Percentiles rank a stretch among this genome's conserved stretches.
Conservation (phyloP, 2,888 invertebrate genomes). For the Nemapogon koenigi region DNA sequence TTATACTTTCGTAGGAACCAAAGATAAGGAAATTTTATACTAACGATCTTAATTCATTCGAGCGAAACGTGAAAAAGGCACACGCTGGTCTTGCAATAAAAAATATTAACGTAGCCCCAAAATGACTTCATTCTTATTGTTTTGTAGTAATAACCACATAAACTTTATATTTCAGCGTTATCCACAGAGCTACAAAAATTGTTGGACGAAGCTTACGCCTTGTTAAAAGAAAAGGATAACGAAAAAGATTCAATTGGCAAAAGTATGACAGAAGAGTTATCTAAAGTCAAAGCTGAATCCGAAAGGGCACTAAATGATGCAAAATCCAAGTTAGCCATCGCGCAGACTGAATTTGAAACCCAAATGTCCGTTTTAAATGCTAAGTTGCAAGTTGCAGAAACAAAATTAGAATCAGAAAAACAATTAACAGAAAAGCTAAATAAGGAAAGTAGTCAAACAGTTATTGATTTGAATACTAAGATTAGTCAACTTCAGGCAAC, state of each 20-base stretch:
- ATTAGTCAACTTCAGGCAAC: conserved; percentile 51
- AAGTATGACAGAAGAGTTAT: conserved; percentile 54
- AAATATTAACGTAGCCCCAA: background rate
- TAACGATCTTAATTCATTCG: background rate
- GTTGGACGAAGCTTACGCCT: conserved; percentile 56
- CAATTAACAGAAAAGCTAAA: conserved; percentile 51
- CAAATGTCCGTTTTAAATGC: conserved; percentile 61
- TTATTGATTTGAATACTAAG: conserved; percentile 52
- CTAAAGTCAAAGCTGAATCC: conserved; percentile 51
- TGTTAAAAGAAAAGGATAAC: conserved; percentile 55
- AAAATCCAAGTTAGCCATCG: conserved; percentile 71
- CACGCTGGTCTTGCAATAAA: background rate
- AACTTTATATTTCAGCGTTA: conserved; percentile 34
- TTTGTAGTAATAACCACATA: background rate
- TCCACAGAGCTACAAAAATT: conserved; percentile 57
- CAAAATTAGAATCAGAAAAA: conserved; percentile 50
- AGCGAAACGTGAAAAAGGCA: background rate
- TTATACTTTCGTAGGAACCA: too few species aligned
- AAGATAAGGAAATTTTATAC: background rate
- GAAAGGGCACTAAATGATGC: conserved; percentile 56
- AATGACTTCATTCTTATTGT: background rate
- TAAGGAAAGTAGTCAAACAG: conserved; percentile 52
- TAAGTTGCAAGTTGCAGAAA: conserved; percentile 59
- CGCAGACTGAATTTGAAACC: conserved; percentile 66
- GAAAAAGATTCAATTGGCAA: conserved; percentile 58